Evolutionary conservation across 2,888 invertebrate species (phyloP), one percentile per base, ranked within the genome.

Genomic region (Ochropacha duplaris): DNA sequence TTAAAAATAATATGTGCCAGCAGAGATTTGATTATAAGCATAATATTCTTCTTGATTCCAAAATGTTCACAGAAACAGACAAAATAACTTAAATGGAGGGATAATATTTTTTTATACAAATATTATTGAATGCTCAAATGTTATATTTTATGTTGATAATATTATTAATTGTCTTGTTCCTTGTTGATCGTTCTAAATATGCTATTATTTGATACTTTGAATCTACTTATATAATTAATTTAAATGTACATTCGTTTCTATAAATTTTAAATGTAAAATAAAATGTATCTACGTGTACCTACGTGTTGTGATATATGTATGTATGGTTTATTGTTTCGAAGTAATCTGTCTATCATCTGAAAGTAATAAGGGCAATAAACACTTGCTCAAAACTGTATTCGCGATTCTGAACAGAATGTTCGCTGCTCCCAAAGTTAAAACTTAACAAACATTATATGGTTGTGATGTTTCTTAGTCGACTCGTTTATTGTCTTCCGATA

Each of bases 251-350:
- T 83, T 83, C 78, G 76, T 79, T 77, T 81, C 71, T 84, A 81
- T 73, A 72, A 72, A 76, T 66, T 65, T 68, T 78, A 71, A 74
- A 72, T 79, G 69, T 80, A 75, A 66, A 72, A 68, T 77, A 34
- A 78, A 78, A 71, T 81, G 71, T 79, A 74, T 75, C 67, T 81
- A 81, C 72, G 68, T 81, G 79, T 89, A 87, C 84, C 86, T 92
- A 84, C 84, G 89, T 90, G 90, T 90, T 91, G 91, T 91, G 92
- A 92, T 91, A 87, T 76, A 83, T 86, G 84, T 84, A 82, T 86
- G 81, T 81, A 82, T 79, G 80, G 69, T 80, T 83, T 82, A 82
- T 81, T 81, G 79, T 84, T 85, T 87, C 78, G 75, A 69, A 67
- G 76, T 81, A 75, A 76, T 82, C 81, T 84, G 74, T 82, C 78